These are phyloP conservation scores for Perognathus longimembris DNA, from an alignment of 2,113 vertebrate genomes.

Conservation along the genomic window DNA sequence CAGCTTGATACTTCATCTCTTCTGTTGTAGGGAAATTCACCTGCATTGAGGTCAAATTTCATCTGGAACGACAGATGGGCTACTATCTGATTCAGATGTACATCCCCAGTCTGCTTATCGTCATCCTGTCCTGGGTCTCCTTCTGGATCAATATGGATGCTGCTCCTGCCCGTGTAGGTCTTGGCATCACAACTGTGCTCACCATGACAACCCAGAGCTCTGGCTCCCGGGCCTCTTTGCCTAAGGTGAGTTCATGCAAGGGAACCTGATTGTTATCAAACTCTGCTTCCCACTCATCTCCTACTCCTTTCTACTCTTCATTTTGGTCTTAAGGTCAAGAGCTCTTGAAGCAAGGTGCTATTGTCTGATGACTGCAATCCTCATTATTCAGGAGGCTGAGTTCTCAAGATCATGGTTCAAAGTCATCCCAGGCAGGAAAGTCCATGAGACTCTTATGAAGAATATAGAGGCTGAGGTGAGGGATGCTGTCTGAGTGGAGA, in stretches of 20 bases:
- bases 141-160: constrained; percentile 99
- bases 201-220: constrained; percentile 97
- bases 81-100: constrained; percentile 99
- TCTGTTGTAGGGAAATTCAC: constrained; percentile 92
- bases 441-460: neutral
- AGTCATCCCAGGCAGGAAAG: too few species aligned
- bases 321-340: constrained; percentile 23
- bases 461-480: neutral
- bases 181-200: constrained; percentile 95
- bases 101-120: constrained; percentile 95
- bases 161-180: constrained; percentile 93
- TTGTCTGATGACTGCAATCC: neutral
- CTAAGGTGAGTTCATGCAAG: constrained; percentile 88
- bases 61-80: constrained; percentile 96
- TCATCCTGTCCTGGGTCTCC: constrained; percentile 96
- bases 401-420: too few species aligned
- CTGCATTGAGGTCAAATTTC: constrained; percentile 97
- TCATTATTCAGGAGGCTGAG: too few species aligned
- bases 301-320: neutral
- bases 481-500: neutral
- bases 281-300: constrained; percentile 18
- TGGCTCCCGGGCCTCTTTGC: constrained; percentile 93
- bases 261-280: constrained; percentile 30
- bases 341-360: neutral
- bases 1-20: constrained; percentile 45